phyloP scores from a whole-genome alignment of 92 coral and sea anemone species.

The Montipora capitata region DNA sequence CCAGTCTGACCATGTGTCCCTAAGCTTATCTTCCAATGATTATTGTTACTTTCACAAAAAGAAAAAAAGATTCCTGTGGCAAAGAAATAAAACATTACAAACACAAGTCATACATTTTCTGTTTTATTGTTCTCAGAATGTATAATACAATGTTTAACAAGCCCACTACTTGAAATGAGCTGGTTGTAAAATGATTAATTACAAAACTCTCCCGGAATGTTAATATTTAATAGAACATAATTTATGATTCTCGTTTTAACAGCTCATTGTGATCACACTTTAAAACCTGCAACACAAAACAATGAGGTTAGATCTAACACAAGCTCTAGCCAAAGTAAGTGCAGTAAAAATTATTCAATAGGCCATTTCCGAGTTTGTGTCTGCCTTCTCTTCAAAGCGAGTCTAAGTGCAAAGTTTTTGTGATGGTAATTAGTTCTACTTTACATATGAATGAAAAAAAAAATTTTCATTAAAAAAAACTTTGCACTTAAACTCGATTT shows the following conservation, averaged over 20 bases:
- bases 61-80: neutral
- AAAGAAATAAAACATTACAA: neutral
- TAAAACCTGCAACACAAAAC: constrained; percentile 24
- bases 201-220: constrained; percentile 1
- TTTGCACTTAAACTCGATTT: no score
- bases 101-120: no score
- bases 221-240: neutral
- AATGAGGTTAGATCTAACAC: neutral
- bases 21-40: no score
- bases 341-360: neutral
- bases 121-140: no score
- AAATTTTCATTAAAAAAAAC: no score
- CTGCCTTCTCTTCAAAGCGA: no score
- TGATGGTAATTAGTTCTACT: no score
- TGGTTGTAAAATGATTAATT: constrained; percentile 2
- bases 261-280: neutral
- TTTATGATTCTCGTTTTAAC: neutral
- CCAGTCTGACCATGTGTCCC: no score
- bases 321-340: neutral
- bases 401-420: no score
- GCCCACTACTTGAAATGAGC: neutral
- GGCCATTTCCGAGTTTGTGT: no score
- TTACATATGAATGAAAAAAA: no score
- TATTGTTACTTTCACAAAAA: no score
- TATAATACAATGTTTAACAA: neutral